Evolutionary conservation across 1,140 invertebrate genomes (phyloP).

Genomic region (Trissolcus basalis): DNA sequence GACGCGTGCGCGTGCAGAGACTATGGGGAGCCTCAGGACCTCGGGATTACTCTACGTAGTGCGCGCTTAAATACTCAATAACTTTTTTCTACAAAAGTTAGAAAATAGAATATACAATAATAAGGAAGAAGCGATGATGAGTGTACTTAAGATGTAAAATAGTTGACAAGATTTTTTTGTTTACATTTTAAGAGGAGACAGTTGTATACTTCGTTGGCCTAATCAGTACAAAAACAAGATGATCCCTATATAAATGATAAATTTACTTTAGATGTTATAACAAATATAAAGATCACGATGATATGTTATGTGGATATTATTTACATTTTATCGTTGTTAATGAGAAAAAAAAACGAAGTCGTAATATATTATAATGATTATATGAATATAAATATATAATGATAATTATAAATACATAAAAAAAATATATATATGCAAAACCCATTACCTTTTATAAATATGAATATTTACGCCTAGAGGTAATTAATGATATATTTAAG

Average conservation of each 20-base stretch:
- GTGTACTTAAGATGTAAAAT: conserved; percentile 56
- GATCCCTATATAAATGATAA: conserved; percentile 62
- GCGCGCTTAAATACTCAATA: conserved; percentile 33
- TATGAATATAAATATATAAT: conserved; percentile 53
- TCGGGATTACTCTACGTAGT: neutral
- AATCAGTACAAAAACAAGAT: conserved; percentile 72
- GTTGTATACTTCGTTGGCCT: conserved; percentile 66
- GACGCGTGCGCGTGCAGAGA: too few relatives aligned
- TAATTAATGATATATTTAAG: conserved; percentile 29
- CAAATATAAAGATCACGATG: conserved; percentile 52
- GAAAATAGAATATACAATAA: neutral
- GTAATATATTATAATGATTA: conserved; percentile 69
- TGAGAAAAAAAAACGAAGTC: conserved; percentile 59
- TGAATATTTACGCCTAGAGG: conserved; percentile 36
- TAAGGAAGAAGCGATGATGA: conserved; percentile 9
- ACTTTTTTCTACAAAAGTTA: conserved; percentile 8
- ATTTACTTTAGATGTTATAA: conserved; percentile 49
- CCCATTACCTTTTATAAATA: conserved; percentile 29
- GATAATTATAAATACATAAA: conserved; percentile 46
- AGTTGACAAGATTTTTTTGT: conserved; percentile 24
- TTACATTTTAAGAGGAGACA: conserved; percentile 31
- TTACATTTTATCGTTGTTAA: conserved; percentile 72
- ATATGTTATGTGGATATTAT: conserved; percentile 64
- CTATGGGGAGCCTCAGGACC: conserved; percentile 25
- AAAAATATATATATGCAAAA: conserved; percentile 30